These are phyloP conservation scores for Trachemys scripta DNA, from an alignment of 2,113 vertebrate genomes.

Conservation along the genomic window DNA sequence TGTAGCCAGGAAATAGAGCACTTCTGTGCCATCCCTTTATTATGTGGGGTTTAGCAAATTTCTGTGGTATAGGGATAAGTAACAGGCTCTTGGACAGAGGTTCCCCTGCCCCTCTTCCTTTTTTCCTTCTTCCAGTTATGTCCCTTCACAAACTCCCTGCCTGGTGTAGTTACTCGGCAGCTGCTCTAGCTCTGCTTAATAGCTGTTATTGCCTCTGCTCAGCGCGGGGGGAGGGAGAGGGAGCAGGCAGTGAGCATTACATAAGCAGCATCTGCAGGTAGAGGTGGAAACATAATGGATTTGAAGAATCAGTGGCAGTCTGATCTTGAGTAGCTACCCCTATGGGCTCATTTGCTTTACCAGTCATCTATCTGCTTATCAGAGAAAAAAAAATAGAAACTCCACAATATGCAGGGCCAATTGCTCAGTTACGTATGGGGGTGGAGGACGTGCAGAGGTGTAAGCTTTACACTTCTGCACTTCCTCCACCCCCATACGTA, in stretches of 20 bases:
- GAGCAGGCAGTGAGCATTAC: neutral
- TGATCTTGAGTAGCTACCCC: neutral
- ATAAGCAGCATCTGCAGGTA: neutral
- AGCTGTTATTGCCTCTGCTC: neutral
- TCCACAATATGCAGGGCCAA: neutral
- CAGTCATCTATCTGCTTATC: neutral
- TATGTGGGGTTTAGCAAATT: rapidly evolving
- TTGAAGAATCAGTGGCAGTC: neutral
- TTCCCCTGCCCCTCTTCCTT: rapidly evolving
- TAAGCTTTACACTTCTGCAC: too few relatives aligned
- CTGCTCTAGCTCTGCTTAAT: neutral
- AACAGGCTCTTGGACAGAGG: neutral
- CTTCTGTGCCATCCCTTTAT: neutral
- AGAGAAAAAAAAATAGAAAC: neutral
- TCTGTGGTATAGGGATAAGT: neutral
- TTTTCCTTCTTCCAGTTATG: neutral
- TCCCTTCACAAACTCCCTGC: neutral
- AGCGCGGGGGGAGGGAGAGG: rapidly evolving
- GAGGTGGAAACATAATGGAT: neutral
- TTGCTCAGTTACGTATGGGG: neutral
- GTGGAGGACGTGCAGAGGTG: neutral
- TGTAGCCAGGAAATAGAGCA: neutral
- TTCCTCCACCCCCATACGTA: too few relatives aligned
- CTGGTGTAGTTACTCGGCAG: neutral
- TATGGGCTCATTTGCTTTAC: neutral